phyloP scores from a whole-genome alignment of 30 jellyfish, hydroid and myxozoan species.

The Rhopilema esculentum region DNA sequence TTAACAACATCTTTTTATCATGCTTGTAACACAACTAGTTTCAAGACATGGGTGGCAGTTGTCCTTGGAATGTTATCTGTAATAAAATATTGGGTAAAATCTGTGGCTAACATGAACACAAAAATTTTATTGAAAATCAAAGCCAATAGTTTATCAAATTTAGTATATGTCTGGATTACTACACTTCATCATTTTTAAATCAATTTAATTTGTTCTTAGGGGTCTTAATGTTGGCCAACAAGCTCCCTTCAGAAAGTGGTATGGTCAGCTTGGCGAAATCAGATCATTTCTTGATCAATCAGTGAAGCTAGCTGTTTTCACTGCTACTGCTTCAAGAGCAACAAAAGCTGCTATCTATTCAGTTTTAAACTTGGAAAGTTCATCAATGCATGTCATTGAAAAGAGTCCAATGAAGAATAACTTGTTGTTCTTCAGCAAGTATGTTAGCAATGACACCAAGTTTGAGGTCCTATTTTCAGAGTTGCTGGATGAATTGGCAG shows the following conservation, averaged over 20 bases:
- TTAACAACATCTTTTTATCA: not conserved
- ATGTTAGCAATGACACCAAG: slow-evolving; percentile 33
- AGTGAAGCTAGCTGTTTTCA: slow-evolving; percentile 31
- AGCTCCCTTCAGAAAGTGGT: slow-evolving; percentile 37
- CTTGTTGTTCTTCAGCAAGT: slow-evolving; percentile 20
- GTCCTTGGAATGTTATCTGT: not conserved
- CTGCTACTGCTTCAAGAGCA: slow-evolving; percentile 42
- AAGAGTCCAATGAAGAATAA: slow-evolving; percentile 48
- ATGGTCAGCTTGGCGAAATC: slow-evolving; percentile 31
- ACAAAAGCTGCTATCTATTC: slow-evolving; percentile 28
- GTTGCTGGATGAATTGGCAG: not conserved
- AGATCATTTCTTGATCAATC: slow-evolving; percentile 11
- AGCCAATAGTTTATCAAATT: not conserved
- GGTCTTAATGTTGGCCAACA: slow-evolving; percentile 5
- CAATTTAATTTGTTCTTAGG: not conserved
- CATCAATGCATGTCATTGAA: slow-evolving; percentile 26
- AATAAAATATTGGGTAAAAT: not conserved
- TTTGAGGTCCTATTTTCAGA: slow-evolving; percentile 17
- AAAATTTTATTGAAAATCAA: not conserved
- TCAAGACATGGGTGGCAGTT: not conserved
- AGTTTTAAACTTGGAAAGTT: not conserved
- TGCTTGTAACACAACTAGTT: not conserved
- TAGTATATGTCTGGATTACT: not conserved
- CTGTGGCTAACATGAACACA: not conserved
- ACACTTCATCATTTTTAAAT: not conserved